These are phyloP conservation scores for Datnioides undecimradiatus DNA, from an alignment of 2,113 vertebrate species.

Conservation along the genomic window DNA sequence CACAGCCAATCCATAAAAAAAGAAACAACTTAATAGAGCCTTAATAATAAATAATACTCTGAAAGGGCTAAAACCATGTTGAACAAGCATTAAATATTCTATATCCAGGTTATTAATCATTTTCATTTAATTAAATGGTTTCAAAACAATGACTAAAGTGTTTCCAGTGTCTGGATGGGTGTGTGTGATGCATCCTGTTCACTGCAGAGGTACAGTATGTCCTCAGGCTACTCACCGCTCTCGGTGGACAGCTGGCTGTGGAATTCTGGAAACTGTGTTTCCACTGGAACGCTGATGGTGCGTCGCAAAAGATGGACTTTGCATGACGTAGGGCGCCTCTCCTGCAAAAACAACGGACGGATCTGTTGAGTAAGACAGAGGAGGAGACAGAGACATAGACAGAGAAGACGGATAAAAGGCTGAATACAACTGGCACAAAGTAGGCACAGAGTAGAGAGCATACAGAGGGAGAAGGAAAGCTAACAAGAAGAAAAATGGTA, in stretches of 20 bases:
- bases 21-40: background rate
- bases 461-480: constrained; percentile 9
- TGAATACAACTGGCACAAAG: constrained; percentile 1
- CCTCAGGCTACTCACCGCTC: constrained; percentile 80
- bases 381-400: constrained; percentile 4
- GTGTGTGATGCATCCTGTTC: background rate
- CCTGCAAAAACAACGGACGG: constrained; percentile 74
- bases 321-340: constrained; percentile 69
- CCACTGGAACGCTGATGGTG: constrained; percentile 87
- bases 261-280: constrained; percentile 82
- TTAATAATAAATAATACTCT: background rate
- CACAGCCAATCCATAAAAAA: background rate
- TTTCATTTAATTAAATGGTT: constrained; percentile 3
- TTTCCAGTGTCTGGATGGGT: background rate
- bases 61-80: background rate
- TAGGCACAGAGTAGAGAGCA: background rate
- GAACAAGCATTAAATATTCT: constrained; percentile 2
- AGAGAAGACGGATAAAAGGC: constrained; percentile 11
- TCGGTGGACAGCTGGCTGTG: constrained; percentile 77
- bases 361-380: constrained; percentile 38
- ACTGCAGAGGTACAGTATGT: constrained; percentile 15
- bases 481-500: constrained; percentile 7
- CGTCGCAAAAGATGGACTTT: constrained; percentile 82
- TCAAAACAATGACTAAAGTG: background rate
- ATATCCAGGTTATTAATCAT: constrained; percentile 18